Conservation (phyloP, 2,888 invertebrate species). For the Drosophila ezoana region DNA sequence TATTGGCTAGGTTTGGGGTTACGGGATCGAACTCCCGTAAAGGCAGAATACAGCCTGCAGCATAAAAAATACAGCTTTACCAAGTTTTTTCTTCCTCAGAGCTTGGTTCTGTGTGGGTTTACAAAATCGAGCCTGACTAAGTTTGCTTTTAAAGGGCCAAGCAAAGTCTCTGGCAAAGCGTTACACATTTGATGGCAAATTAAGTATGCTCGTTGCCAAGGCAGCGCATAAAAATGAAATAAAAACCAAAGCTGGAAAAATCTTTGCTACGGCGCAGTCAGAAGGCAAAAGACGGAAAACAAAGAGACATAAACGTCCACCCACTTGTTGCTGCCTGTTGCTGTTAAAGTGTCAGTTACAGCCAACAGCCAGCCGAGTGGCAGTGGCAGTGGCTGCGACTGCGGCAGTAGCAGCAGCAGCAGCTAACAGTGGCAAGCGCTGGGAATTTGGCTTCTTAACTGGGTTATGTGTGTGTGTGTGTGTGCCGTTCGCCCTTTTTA, state of each 20-base stretch:
- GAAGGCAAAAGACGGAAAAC: slow-evolving; percentile 53
- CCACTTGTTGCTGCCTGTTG: slow-evolving; percentile 71
- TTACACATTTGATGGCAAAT: neutral
- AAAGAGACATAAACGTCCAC: slow-evolving; percentile 80
- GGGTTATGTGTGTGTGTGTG: slow-evolving; percentile 9
- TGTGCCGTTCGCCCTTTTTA: slow-evolving; percentile 45
- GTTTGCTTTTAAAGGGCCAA: too few relatives aligned
- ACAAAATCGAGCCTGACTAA: too few relatives aligned
- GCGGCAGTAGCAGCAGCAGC: slow-evolving; percentile 28
- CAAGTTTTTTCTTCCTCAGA: too few relatives aligned
- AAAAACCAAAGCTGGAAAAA: slow-evolving; percentile 57
- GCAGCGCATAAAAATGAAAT: slow-evolving; percentile 44
- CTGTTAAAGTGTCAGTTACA: slow-evolving; percentile 79
- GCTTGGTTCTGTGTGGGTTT: too few relatives aligned
- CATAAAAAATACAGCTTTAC: too few relatives aligned
- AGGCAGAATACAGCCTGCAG: too few relatives aligned
- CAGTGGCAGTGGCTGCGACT: slow-evolving; percentile 23
- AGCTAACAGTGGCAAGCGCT: slow-evolving; percentile 46
- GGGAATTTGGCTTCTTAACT: slow-evolving; percentile 49
- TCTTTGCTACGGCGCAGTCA: slow-evolving; percentile 9
- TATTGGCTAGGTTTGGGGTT: too few relatives aligned
- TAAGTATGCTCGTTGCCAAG: neutral
- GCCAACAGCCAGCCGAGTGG: slow-evolving; percentile 33
- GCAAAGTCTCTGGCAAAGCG: neutral
- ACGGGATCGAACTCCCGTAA: too few relatives aligned